Evolutionary conservation across 2,888 invertebrate genomes (phyloP).

Genomic region (Melipona bicolor): DNA sequence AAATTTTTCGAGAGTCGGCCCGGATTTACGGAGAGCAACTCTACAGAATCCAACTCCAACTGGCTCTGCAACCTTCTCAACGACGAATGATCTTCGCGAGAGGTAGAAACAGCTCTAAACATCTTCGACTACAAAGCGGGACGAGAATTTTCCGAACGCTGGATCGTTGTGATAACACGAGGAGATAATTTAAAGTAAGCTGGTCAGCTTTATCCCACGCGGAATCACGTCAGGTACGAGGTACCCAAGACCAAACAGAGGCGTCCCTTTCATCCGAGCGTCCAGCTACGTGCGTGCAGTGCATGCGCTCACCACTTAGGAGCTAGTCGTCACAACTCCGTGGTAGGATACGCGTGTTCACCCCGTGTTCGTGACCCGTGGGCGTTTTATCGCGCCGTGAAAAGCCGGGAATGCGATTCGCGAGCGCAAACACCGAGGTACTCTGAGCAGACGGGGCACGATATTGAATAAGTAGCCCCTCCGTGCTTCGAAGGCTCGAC

Average conservation of each 20-base stretch:
- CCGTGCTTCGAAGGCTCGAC: constrained; percentile 21
- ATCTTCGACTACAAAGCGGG: background rate
- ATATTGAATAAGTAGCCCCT: constrained; percentile 54
- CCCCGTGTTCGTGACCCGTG: background rate
- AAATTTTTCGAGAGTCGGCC: constrained; percentile 18
- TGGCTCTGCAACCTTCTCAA: background rate
- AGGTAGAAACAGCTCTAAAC: background rate
- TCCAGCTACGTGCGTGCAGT: background rate
- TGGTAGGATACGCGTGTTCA: background rate
- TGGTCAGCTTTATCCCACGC: constrained; percentile 39
- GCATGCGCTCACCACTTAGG: background rate
- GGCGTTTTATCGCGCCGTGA: constrained; percentile 51
- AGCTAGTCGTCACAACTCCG: background rate
- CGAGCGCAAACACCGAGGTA: constrained; percentile 21
- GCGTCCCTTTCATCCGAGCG: constrained; percentile 46
- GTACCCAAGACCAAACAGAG: constrained; percentile 17
- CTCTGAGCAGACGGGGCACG: background rate
- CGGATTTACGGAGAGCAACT: constrained; percentile 23
- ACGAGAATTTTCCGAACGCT: background rate
- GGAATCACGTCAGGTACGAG: constrained; percentile 40
- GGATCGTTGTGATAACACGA: too few species aligned
- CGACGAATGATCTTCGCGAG: background rate
- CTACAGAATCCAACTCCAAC: too few species aligned
- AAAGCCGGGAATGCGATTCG: constrained; percentile 49
- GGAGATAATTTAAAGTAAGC: constrained; percentile 12